These are phyloP conservation scores for Murina feae DNA, from an alignment of 2,113 vertebrate species.

Conservation along the genomic window DNA sequence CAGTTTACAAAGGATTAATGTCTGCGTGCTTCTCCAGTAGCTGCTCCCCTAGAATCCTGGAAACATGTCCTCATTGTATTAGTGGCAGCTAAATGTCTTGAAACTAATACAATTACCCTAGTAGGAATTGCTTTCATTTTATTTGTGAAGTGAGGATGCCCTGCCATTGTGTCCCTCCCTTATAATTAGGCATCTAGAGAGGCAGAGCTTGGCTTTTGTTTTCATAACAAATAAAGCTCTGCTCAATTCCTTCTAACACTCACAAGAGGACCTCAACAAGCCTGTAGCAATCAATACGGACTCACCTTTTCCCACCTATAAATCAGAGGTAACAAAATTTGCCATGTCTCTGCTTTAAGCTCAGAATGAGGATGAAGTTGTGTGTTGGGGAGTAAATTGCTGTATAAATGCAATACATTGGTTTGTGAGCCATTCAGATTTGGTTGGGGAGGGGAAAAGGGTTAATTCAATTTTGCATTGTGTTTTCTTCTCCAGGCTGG, in stretches of 20 bases:
- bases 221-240: conserved; percentile 45
- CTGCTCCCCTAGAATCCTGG: conserved; percentile 8
- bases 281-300: neutral
- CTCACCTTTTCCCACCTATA: conserved; percentile 14
- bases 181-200: conserved; percentile 8
- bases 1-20: neutral
- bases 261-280: neutral
- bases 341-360: neutral
- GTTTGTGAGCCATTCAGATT: conserved; percentile 35
- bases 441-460: neutral
- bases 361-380: neutral
- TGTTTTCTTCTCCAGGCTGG: neutral
- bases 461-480: conserved; percentile 34
- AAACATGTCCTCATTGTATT: conserved; percentile 34
- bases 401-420: neutral
- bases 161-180: neutral
- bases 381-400: neutral
- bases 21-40: neutral
- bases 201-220: neutral
- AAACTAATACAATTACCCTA: neutral
- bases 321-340: conserved; percentile 64
- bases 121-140: neutral
- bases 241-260: neutral
- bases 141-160: conserved; percentile 37
- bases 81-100: neutral